These are phyloP conservation scores for Habrosyne pyritoides DNA, from an alignment of 2,888 invertebrate genomes.

Conservation along the genomic window DNA sequence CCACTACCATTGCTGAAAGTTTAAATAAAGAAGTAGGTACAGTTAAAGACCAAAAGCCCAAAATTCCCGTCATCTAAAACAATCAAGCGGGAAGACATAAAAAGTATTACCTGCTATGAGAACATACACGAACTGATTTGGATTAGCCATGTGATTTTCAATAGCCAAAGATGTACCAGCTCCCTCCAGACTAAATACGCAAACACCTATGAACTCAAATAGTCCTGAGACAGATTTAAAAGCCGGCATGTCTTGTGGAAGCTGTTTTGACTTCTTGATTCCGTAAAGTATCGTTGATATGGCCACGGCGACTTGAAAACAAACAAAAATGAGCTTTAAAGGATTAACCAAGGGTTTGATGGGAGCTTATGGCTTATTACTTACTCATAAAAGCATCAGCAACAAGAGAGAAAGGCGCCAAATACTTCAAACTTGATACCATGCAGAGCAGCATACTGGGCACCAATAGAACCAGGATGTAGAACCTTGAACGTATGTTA, in stretches of 20 bases:
- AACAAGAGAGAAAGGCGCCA: constrained; percentile 58
- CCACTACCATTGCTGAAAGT: constrained; percentile 46
- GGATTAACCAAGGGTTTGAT: too few species aligned
- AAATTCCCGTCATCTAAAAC: too few species aligned
- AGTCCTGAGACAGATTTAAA: constrained; percentile 35
- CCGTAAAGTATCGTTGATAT: constrained; percentile 46
- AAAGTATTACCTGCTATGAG: constrained; percentile 39
- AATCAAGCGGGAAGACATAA: too few species aligned
- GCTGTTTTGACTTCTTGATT: neutral
- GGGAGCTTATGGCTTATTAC: constrained; percentile 17
- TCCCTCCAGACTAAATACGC: constrained; percentile 78
- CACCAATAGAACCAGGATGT: constrained; percentile 38
- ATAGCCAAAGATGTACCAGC: constrained; percentile 51
- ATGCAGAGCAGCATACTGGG: constrained; percentile 51
- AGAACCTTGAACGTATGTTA: too few species aligned
- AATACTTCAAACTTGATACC: constrained; percentile 51
- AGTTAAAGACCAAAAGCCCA: too few species aligned
- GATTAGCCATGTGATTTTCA: constrained; percentile 57
- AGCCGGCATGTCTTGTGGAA: constrained; percentile 27
- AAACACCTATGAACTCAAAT: constrained; percentile 73
- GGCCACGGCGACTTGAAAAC: constrained; percentile 40
- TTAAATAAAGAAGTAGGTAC: neutral
- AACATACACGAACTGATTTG: constrained; percentile 45
- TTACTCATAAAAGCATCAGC: constrained; percentile 52
- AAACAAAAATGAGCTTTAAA: neutral